Percentiles rank a stretch among this genome's conserved stretches.
Conservation (phyloP, 1,140 invertebrate species). For the Leptonema lineaticorne region DNA sequence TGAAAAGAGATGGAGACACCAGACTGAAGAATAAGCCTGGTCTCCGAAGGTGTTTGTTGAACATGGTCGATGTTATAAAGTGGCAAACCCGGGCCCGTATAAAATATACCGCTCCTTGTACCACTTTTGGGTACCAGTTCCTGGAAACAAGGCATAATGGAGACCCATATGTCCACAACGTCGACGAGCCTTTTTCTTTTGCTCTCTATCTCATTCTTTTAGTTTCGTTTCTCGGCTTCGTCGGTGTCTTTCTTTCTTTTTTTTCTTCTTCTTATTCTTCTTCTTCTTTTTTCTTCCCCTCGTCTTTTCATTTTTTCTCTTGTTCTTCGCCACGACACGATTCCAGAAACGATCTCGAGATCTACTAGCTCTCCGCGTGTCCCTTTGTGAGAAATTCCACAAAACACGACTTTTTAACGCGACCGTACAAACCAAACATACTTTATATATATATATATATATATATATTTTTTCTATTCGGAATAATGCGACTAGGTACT, state of each 20-base stretch:
- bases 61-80: conserved; percentile 12
- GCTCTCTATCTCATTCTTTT: background rate
- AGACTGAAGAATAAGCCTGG: background rate
- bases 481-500: background rate
- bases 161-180: conserved; percentile 23
- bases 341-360: conserved; percentile 24
- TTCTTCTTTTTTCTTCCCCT: background rate
- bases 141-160: conserved; percentile 22
- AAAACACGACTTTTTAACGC: conserved; percentile 19
- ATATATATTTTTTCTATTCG: background rate
- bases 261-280: background rate
- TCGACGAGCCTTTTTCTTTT: conserved; percentile 20
- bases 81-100: background rate
- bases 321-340: conserved; percentile 4
- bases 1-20: too few species aligned
- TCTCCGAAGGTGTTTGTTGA: background rate
- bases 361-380: conserved; percentile 14
- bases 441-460: too few species aligned
- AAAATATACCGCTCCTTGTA: conserved; percentile 19
- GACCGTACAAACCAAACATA: background rate
- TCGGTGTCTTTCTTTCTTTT: background rate
- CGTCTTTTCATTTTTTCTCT: background rate
- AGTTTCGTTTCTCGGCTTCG: background rate
- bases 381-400: conserved; percentile 24
- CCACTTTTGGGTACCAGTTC: conserved; percentile 18